These are phyloP conservation scores for Channallabes apus DNA, from an alignment of 2,797 vertebrate species.

Conservation along the genomic window DNA sequence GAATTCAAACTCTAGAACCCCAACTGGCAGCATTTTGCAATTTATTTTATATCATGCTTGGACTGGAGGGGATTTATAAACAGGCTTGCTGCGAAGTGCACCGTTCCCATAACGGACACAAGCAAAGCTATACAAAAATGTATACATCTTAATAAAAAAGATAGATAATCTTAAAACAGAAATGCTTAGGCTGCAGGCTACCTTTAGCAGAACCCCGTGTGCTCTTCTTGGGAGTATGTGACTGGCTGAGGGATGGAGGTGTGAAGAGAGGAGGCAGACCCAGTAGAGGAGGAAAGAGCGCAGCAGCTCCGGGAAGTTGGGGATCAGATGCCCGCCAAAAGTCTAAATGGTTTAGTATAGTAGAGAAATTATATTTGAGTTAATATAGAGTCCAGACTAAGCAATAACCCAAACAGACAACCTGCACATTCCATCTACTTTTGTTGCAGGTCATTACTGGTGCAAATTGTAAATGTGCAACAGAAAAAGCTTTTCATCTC, in stretches of 20 bases:
- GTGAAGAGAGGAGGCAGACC: conserved; percentile 85
- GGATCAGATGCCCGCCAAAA: conserved; percentile 85
- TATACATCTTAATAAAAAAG: not conserved
- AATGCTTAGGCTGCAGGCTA: conserved; percentile 2
- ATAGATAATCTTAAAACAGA: not conserved
- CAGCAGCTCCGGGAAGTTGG: conserved; percentile 73
- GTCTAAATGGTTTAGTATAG: conserved; percentile 69
- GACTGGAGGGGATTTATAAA: conserved; percentile 4
- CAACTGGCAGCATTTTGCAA: conserved; percentile 36
- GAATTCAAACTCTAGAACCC: conserved; percentile 10
- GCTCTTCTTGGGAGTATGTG: conserved; percentile 77
- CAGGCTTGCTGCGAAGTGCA: conserved; percentile 10
- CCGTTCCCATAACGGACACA: not conserved
- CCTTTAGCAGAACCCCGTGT: conserved; percentile 69
- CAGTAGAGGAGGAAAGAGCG: conserved; percentile 86
- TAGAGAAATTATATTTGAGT: conserved; percentile 30
- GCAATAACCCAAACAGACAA: conserved; percentile 1
- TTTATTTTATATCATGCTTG: conserved; percentile 45
- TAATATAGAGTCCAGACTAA: conserved; percentile 13
- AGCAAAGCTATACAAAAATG: conserved; percentile 10
- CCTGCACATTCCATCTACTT: not conserved
- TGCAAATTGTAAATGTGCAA: conserved; percentile 47
- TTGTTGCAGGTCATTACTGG: conserved; percentile 32
- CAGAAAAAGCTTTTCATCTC: conserved; percentile 24
- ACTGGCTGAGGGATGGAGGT: conserved; percentile 80